Evolutionary conservation across 1,140 invertebrate species (phyloP), one percentile per base, ranked within the genome.

Genomic region (Eriosoma lanigerum): DNA sequence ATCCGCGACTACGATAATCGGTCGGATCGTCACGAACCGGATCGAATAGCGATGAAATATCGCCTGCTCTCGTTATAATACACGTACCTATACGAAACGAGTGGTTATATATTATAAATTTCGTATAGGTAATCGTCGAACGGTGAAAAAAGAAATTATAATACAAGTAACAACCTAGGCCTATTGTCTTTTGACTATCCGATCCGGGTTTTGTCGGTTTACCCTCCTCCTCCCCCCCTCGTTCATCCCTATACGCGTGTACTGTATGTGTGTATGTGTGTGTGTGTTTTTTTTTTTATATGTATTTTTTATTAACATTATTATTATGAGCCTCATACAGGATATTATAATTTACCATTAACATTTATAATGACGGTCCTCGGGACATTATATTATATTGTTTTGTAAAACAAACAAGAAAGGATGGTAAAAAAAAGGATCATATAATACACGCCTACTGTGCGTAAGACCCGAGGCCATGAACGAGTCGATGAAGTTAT

Each of bases 381-480:
- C 73, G 8, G 50, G 73, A 78, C 38, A 48, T 62, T 56, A 78
- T 62, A 78, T 78, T 38, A 38, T 62, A 78, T 78, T 78, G 54
- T 78, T 78, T 44, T 52, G n/a, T 38, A 38, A 81, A 81, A 81
- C 78, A 66, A 81, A 81, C 52, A 68, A 26, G 29, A 78, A 29
- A 78, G 58, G 58, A 78, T 29, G 54, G 44, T 38, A 38, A 48
- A 60, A 52, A 62, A 64, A 81, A 66, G 46, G n/a, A 81, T 46
- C 17, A 48, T 38, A 38, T 38, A 38, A 38, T 38, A 80, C 54
- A 66, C 78, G 60, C 46, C 78, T 68, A 66, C 60, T 38, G 54
- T 58, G 52, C 50, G 21, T 54, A 32, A 32, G 5, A 46, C 58
- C 54, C 54, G 73, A 24, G 54, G 52, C 54, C 38, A 58, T 24